phyloP scores from a whole-genome alignment of 2,113 vertebrate species.

The Urocolius indicus region DNA sequence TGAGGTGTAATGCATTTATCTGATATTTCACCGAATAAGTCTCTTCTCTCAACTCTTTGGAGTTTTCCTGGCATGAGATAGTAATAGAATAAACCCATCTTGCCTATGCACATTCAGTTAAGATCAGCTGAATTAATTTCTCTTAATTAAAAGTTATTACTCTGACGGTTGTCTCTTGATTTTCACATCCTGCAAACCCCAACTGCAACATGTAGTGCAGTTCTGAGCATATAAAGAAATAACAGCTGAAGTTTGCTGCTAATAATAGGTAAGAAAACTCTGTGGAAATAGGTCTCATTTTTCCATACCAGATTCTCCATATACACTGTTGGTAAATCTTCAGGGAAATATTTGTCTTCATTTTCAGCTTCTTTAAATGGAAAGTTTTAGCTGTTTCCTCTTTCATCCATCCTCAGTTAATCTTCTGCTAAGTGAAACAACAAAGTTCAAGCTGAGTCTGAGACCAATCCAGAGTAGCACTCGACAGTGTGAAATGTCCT shows the following conservation, averaged over 20 bases:
- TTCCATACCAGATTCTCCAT: background rate
- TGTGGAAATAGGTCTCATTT: background rate
- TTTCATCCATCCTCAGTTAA: background rate
- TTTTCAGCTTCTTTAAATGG: slow-evolving; percentile 18
- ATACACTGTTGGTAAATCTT: background rate
- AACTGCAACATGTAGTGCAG: background rate
- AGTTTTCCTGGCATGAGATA: slow-evolving; percentile 20
- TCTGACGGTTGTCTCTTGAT: background rate
- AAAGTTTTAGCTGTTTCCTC: background rate
- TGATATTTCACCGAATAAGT: background rate
- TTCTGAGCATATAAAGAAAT: background rate
- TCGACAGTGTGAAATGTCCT: background rate
- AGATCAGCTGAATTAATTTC: slow-evolving; percentile 31
- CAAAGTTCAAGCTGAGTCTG: slow-evolving; percentile 13
- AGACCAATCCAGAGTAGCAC: slow-evolving; percentile 2
- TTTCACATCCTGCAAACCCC: background rate
- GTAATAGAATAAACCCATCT: background rate
- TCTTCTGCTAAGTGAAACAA: background rate
- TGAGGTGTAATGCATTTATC: background rate
- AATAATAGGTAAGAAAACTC: background rate
- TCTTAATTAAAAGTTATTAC: slow-evolving; percentile 21
- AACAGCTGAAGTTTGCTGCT: background rate
- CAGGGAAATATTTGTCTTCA: slow-evolving; percentile 10
- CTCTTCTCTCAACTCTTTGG: background rate
- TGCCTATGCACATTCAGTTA: background rate